Evolutionary conservation across 2,113 vertebrate genomes (phyloP), one percentile per base, ranked within the genome.

Genomic region (Oncorhynchus mykiss): DNA sequence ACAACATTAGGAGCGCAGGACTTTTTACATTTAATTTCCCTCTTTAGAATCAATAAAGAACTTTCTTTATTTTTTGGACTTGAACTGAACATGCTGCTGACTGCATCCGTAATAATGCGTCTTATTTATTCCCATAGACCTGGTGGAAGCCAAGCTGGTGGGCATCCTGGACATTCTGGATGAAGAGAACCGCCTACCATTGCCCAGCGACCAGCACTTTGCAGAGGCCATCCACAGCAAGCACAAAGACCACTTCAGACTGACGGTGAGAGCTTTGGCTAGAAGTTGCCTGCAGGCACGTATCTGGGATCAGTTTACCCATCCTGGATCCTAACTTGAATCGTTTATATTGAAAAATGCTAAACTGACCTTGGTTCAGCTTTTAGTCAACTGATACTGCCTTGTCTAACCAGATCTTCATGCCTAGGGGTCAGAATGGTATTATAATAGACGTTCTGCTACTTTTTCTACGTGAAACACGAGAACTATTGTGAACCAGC

Each of bases 121-220:
- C 48, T 66, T 31, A 22, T 11, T 24, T 5, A 54, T 54, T 54
- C 14, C 51, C 51, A 54, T 80, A 99, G 98, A 99, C 91, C 93
- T 99, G 71, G 96, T 99, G 86, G 98, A 99, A 92, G 94, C 94
- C 70, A 98, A 96, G 86, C 87, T 98, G 84, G 90, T 97, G 74
- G 98, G 98, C 68, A 83, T 99, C 74, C 89, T 99, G 88, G 97
- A 99, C 88, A 99, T 99, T 89, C 83, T 99, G 90, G 98, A 99
- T 86, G 98, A 99, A 91, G 98, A 99, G 92, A 99, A 97, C 81
- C 96, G 97, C n/a, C 95, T 99, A 74, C 98, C 98, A 9, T 97
- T 99, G 54, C 88, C 97, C 75, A 99, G 96, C 1, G 98, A 99
- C 88, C 98, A 97, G 25, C 97, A 99, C 88, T 99, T 99, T 81